phyloP scores from a whole-genome alignment of 1,140 invertebrate genomes.

The Drosophila grimshawi region DNA sequence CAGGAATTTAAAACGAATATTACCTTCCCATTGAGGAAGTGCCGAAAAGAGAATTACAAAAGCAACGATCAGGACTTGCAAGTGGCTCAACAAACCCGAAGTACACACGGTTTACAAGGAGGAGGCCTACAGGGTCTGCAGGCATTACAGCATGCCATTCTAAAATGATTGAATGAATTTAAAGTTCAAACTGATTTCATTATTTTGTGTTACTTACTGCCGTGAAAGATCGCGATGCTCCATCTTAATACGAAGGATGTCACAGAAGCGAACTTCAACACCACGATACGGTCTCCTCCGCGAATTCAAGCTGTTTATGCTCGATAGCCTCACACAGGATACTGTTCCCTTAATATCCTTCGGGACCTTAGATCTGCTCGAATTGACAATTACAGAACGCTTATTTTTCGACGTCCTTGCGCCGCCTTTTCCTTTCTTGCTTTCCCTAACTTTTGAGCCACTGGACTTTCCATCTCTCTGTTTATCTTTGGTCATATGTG shows the following conservation, averaged over 20 bases:
- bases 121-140: slow-evolving; percentile 12
- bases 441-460: not conserved
- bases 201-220: slow-evolving; percentile 30
- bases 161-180: not conserved
- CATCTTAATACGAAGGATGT: slow-evolving; percentile 56
- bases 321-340: slow-evolving; percentile 1
- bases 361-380: slow-evolving; percentile 1
- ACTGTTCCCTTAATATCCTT: slow-evolving; percentile 26
- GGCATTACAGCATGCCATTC: slow-evolving; percentile 3
- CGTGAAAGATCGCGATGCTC: slow-evolving; percentile 58
- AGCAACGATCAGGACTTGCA: not conserved
- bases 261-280: slow-evolving; percentile 58
- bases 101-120: slow-evolving; percentile 12
- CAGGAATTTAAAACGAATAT: not conserved
- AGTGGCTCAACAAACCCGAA: not conserved
- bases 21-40: not conserved
- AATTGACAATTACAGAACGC: not conserved
- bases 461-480: not conserved
- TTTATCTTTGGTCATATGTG: not conserved
- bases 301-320: not conserved
- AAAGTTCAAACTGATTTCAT: not conserved
- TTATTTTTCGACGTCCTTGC: not conserved
- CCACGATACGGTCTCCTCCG: slow-evolving; percentile 19
- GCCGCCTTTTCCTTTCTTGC: not conserved
- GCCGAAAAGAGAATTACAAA: not conserved